Base-by-base conservation (phyloP, 1,140 invertebrate species). In the Bombyx mandarina region DNA sequence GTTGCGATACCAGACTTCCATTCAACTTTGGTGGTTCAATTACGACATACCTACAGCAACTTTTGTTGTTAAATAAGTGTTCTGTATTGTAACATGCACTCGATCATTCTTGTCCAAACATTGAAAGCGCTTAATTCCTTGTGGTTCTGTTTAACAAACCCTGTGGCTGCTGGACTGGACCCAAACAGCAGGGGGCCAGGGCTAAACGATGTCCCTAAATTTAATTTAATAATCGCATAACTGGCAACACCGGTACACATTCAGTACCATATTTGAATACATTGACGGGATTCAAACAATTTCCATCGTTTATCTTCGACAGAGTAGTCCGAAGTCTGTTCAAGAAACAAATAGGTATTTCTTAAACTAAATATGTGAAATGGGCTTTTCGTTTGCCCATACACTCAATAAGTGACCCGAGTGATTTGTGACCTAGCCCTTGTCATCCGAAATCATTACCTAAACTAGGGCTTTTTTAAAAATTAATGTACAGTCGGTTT, bases 171-270 rank as follows among this genome's bases (percentile, higher is more conserved):
- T 65, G 60, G 55, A 55, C 70, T 73, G 76, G 72, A 61, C 65
- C 61, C 45, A 47, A 63, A 8, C 73, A 26, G 65, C 70, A 63
- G 75, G 78, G 76, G 76, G 64, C 61, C 69, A 45, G 45, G 52
- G 44, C 26, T 18, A 7, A 45, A 22, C 53, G 12, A 18, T 54
- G 45, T 35, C 26, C 26, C 26, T 35, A 35, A 35, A 35, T 45
- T 18, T 77, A 78, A 78, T 80, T 78, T 71, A 77, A 79, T 81
- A 81, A 79, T 73, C 71, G 71, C 66, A 57, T 63, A 67, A 73
- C 65, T 35, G 26, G 26, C 26, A 35, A 61, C 50, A 55, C 51
- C 59, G 63, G 50, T 64, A 54, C 53, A 55, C 45, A 55, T 46
- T 46, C 45, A 5, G 26, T 35, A 12, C 44, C 45, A 44, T 45